These are phyloP conservation scores for Brenthis hecate DNA, from an alignment of 2,888 invertebrate species.

Conservation along the genomic window DNA sequence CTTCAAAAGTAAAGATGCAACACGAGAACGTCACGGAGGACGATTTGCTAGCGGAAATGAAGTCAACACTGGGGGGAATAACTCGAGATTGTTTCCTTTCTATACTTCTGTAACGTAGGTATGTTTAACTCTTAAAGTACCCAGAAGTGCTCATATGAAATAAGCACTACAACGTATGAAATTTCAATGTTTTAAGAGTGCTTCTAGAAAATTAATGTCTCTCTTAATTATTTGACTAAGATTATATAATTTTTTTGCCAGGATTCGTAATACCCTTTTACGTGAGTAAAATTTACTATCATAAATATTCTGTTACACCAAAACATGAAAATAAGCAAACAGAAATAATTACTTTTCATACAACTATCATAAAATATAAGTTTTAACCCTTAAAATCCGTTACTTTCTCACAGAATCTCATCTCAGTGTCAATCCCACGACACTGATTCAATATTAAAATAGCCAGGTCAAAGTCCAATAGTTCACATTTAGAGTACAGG, in stretches of 20 bases:
- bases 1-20: conserved; percentile 21
- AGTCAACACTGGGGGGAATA: conserved; percentile 65
- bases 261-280: too few species aligned
- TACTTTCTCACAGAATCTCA: conserved; percentile 72
- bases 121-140: neutral
- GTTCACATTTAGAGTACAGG: conserved; percentile 67
- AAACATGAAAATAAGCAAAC: neutral
- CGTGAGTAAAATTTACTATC: too few species aligned
- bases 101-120: conserved; percentile 8
- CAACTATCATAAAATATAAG: conserved; percentile 8
- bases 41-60: conserved; percentile 72
- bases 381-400: conserved; percentile 39
- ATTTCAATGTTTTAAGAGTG: too few species aligned
- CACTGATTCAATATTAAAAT: conserved; percentile 61
- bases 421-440: conserved; percentile 66
- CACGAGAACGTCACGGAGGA: conserved; percentile 42
- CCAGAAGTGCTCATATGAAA: neutral
- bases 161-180: neutral
- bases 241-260: too few species aligned
- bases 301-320: too few species aligned
- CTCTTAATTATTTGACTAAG: too few species aligned
- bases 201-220: too few species aligned
- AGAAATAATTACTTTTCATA: conserved; percentile 11
- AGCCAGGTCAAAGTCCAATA: conserved; percentile 70
- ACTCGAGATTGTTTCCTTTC: conserved; percentile 36